Conservation (phyloP, 1,140 invertebrate genomes). For the Dinoponera quadriceps region DNA sequence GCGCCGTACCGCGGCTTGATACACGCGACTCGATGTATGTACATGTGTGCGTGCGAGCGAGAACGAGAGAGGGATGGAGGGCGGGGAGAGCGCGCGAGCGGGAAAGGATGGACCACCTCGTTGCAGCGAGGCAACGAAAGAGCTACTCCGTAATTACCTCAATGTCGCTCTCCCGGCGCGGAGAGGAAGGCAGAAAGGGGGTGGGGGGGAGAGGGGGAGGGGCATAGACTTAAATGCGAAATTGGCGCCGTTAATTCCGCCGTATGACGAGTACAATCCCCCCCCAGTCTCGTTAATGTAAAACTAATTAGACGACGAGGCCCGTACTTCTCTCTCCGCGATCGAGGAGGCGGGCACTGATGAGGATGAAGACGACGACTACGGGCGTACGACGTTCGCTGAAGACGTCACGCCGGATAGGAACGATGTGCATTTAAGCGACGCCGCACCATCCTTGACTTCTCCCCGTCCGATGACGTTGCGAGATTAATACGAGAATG, state of each 20-base stretch:
- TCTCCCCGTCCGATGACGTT: not conserved
- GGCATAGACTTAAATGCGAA: constrained; percentile 68
- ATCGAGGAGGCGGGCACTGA: constrained; percentile 6
- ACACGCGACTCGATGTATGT: constrained; percentile 39
- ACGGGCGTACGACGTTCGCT: constrained; percentile 1
- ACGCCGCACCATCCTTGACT: constrained; percentile 4
- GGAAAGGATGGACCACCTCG: constrained; percentile 46
- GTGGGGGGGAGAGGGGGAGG: not conserved
- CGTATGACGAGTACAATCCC: constrained; percentile 49
- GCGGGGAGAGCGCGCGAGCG: too few species aligned
- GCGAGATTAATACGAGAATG: constrained; percentile 26
- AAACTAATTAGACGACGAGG: constrained; percentile 72
- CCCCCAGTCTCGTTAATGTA: constrained; percentile 60
- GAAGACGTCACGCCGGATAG: constrained; percentile 4
- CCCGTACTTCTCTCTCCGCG: constrained; percentile 14
- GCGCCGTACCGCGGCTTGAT: constrained; percentile 47
- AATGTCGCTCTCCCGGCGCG: constrained; percentile 60
- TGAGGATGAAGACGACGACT: not conserved
- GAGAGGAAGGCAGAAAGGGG: not conserved
- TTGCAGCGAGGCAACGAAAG: constrained; percentile 18
- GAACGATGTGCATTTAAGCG: constrained; percentile 23
- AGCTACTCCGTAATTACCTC: constrained; percentile 59
- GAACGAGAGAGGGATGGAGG: not conserved
- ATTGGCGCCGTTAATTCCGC: constrained; percentile 69
- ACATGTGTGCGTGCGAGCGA: not conserved